A percentile compares a stretch with the other conserved stretches of the same genome.
Conservation (phyloP, 2,113 vertebrate species). For the Eulacestoma nigropectus region DNA sequence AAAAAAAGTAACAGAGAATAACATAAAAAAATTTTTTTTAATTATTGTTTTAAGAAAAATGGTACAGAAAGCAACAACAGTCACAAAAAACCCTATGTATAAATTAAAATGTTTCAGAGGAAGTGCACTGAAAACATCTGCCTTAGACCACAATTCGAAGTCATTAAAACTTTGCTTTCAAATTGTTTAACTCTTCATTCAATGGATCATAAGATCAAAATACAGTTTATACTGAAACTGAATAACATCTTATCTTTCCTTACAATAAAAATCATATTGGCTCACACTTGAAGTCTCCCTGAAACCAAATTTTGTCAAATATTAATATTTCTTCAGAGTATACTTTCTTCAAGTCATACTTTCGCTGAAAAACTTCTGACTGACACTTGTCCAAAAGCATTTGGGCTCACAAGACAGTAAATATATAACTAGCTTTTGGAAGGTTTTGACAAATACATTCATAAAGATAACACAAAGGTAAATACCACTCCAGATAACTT, state of each 20-base stretch:
- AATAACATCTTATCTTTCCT: background rate
- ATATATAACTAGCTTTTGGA: background rate
- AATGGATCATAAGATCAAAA: background rate
- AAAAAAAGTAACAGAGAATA: background rate
- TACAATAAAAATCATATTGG: background rate
- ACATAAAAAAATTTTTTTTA: background rate
- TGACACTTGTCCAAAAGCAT: background rate
- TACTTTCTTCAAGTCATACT: background rate
- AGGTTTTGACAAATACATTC: background rate
- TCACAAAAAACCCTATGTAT: background rate
- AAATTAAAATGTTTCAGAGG: background rate
- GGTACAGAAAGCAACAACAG: background rate
- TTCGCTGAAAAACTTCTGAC: background rate
- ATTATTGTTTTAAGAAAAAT: background rate
- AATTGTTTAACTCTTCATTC: background rate
- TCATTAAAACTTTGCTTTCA: background rate
- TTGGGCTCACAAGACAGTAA: background rate
- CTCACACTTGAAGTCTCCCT: background rate
- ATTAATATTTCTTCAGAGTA: background rate
- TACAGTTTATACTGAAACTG: background rate
- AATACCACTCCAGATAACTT: background rate
- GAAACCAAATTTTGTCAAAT: background rate
- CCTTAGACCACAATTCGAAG: background rate
- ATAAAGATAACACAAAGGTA: background rate
- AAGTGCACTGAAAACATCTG: background rate